A percentile compares a stretch with the other conserved stretches of the same genome.
Evolutionary conservation across 2,797 vertebrate genomes (phyloP).

Genomic region (Falco berigora): DNA sequence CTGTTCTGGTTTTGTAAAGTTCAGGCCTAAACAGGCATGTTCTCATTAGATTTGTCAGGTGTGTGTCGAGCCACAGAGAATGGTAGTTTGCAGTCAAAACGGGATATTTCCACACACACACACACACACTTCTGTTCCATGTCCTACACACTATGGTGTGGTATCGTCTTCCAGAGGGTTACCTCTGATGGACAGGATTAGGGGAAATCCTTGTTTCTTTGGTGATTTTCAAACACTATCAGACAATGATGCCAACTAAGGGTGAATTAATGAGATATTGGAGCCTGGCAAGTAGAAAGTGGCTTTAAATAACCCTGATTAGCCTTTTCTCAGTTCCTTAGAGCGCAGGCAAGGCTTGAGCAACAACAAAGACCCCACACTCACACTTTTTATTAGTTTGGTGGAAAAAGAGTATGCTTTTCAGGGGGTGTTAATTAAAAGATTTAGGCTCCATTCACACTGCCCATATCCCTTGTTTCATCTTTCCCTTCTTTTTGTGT

Average conservation of each 20-base stretch:
- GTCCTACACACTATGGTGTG: conserved; percentile 1
- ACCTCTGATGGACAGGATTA: conserved; percentile 92
- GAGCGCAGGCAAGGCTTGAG: conserved; percentile 61
- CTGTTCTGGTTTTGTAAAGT: background rate
- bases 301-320: conserved; percentile 87
- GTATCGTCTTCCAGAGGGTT: conserved; percentile 76
- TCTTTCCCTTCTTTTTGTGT: conserved; percentile 66
- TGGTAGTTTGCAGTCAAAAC: background rate
- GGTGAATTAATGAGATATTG: conserved; percentile 87
- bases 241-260: conserved; percentile 89
- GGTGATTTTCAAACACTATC: conserved; percentile 87
- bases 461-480: conserved; percentile 74
- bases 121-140: background rate
- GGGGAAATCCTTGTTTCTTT: conserved; percentile 90
- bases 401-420: conserved; percentile 87
- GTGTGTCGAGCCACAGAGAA: background rate
- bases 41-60: background rate
- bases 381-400: conserved; percentile 88
- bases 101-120: background rate
- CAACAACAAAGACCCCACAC: conserved; percentile 82
- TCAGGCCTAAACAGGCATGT: background rate
- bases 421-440: conserved; percentile 93
- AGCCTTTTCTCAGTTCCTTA: conserved; percentile 73
- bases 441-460: conserved; percentile 84
- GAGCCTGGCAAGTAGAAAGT: conserved; percentile 78